phyloP scores from a whole-genome alignment of 1,140 invertebrate genomes.

The Samia ricini region DNA sequence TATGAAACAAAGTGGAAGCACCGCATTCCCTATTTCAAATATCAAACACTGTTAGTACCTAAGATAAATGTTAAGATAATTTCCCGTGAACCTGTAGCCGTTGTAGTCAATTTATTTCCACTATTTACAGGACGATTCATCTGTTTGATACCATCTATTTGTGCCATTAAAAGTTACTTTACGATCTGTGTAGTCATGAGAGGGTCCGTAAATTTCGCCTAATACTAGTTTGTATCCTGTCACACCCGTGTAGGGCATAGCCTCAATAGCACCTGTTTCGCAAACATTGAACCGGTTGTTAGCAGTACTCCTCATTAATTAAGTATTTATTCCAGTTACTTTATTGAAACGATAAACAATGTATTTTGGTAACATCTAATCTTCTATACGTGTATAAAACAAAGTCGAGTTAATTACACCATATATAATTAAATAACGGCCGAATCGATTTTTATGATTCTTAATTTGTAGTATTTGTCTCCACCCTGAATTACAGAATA shows the following conservation, averaged over 20 bases:
- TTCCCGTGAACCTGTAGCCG: slow-evolving; percentile 27
- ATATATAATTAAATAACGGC: too few relatives aligned
- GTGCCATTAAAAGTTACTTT: slow-evolving; percentile 48
- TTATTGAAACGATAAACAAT: background rate
- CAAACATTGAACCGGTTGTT: slow-evolving; percentile 33
- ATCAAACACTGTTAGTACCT: background rate
- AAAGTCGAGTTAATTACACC: too few relatives aligned
- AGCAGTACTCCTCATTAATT: slow-evolving; percentile 17
- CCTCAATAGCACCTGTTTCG: slow-evolving; percentile 43
- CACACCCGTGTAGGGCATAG: slow-evolving; percentile 36
- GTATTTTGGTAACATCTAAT: background rate
- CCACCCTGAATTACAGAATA: too few relatives aligned
- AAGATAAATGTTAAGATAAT: slow-evolving; percentile 23
- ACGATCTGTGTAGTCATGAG: slow-evolving; percentile 31
- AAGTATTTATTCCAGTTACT: background rate
- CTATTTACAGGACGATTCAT: slow-evolving; percentile 37
- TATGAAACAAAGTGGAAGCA: too few relatives aligned
- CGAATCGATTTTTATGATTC: too few relatives aligned
- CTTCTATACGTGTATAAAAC: too few relatives aligned
- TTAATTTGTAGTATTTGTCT: too few relatives aligned
- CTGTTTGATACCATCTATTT: slow-evolving; percentile 50
- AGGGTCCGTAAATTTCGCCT: slow-evolving; percentile 47
- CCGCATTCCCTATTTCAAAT: background rate
- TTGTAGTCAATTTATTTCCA: slow-evolving; percentile 39
- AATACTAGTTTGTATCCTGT: slow-evolving; percentile 51